Base-by-base conservation (phyloP, 2,797 vertebrate species). In the Sparus aurata region DNA sequence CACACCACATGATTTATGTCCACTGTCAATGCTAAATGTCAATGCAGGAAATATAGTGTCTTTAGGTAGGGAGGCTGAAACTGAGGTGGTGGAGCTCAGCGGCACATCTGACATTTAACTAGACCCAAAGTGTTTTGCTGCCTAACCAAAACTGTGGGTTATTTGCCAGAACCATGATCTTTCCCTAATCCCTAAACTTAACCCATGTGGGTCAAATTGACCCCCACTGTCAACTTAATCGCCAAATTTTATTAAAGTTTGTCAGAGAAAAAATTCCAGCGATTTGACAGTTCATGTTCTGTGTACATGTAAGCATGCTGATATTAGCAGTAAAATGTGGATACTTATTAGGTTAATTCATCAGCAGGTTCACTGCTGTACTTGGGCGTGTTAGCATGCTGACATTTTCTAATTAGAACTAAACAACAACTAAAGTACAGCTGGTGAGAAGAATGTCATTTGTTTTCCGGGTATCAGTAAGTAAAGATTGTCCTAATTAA, bases 1-100 rank as follows among this genome's bases (percentile, higher is more conserved):
- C 47, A n/a, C 17, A 57, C 41, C 60, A 55, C 49, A 30, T 12
- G 5, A 45, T 62, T 62, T 53, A 43, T 62, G 46, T 71, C 46
- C n/a, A 23, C 46, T 15, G 46, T 34, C 12, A 23, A 43, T 43
- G 13, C 43, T 58, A 9, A 58, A 69, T 17, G 43, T 54, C 22
- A 61, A 4, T 45, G 70, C 30, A 64, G 60, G 49, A 34, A 17
- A 13, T 45, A n/a, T 22, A 45, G 13, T 62, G 38, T 25, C 34
- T 27, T 62, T 45, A 38, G 12, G 25, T 30, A 20, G 30, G 53
- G 47, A 52, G 45, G 38, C 50, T 64, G 41, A 22, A 46, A 47
- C 60, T 57, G 6, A 47, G 43, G 50, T 15, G 1, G n/a, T 60
- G 5, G 43, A 69, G 20, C 20, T 47, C 12, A 0, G 5, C 2